Evolutionary conservation across 1,140 invertebrate genomes (phyloP), one percentile per base, ranked within the genome.

Genomic region (Trachymyrmex cornetzi): DNA sequence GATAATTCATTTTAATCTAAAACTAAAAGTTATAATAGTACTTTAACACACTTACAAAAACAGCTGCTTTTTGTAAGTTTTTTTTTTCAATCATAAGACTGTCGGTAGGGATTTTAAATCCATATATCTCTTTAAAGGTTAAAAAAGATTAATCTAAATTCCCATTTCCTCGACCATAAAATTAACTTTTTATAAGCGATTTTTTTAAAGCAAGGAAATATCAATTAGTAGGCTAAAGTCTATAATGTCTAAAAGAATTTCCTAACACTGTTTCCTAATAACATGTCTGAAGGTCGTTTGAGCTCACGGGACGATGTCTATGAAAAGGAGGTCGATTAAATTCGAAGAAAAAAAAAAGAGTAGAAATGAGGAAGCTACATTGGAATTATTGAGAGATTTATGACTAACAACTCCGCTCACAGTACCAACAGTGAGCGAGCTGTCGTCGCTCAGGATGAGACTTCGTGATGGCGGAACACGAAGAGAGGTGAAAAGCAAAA

Each of bases 401-500:
- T 19, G 66, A 0, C 79, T 38, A 57, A 72, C 48, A 57, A 27
- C 6, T 59, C 22, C 3, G 0, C 30, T 38, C 48, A 14, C 14
- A 50, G 61, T 66, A 24, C 14, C 9, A 81, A 81, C 67, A 74
- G 38, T 27, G 79, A 71, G 30, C 79, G 64, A 81, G 50, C 79
- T 59, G 79, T 72, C 79, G 66, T 72, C 66, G 50, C 66, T 71
- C 22, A 59, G 22, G 57, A 74, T 44, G 34, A 57, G 34, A 82
- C 59, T 82, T 19, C 24, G 38, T 48, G 44, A 82, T 50, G 63
- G 48, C 27, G 53, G 57, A 67, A 85, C 63, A 55, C 77, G 77
- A 61, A 79, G 27, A 88, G n/a, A 27, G 5, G 77, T 19, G 50
- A 85, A 69, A 24, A 88, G 22, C 16, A 53, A 57, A 67, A 61